Evolutionary conservation across 1,140 invertebrate genomes (phyloP), one percentile per base, ranked within the genome.

Genomic region (Agrypnia vestita): DNA sequence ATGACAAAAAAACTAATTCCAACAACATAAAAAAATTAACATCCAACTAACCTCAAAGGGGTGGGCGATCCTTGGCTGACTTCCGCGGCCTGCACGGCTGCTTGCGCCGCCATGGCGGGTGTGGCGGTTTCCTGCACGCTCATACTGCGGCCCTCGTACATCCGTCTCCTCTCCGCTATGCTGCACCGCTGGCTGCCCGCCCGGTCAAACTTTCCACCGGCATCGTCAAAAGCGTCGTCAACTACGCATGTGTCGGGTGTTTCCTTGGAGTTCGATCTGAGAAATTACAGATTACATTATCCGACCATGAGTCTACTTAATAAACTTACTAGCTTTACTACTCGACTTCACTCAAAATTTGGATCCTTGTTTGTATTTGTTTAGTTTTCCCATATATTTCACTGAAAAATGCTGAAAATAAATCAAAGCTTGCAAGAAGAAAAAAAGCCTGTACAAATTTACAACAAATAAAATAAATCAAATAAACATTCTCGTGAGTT

Each of bases 111-210:
- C 79, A 80, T 79, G 17, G 61, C 79, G 21, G 76, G 47, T 6
- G 82, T 76, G 9, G 71, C 64, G 0, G 43, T 83, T 47, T 83
- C 82, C 51, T 83, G 82, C 15, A 91, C 91, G 43, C 92, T 92
- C 51, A 90, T 87, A 8, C 91, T 94, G 17, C 93, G 91, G 84
- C 88, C 92, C 84, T 96, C 95, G 85, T 96, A 96, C 83, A 95
- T 89, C 78, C 94, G 92, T 4, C 94, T 90, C 9, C 94, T 89
- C 78, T 96, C 95, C 0, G 95, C 95, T 82, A 96, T 95, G 9
- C 94, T 95, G 80, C 90, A 92, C 49, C 93, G 88, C 83, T 94
- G 92, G 71, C 85, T 90, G 0, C 89, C 90, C 51, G 91, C 47
- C 12, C 81, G 86, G 78, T 92, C 91, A 49, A 92, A 91, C 81